phyloP scores from a whole-genome alignment of 2,888 invertebrate species.

The Spatulosminthurus flaviceps region DNA sequence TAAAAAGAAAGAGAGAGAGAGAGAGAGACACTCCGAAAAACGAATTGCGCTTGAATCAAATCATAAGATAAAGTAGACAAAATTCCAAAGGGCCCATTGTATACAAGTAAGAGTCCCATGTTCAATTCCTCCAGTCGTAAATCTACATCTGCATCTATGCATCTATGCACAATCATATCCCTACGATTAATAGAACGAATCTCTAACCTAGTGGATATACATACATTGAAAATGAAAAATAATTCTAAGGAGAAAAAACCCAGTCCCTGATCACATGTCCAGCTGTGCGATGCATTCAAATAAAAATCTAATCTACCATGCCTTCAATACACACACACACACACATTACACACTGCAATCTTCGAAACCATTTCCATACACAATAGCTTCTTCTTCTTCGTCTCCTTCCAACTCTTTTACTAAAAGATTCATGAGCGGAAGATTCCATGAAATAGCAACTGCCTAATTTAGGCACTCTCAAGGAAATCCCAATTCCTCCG shows the following conservation, averaged over 20 bases:
- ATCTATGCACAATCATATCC: background rate
- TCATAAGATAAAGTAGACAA: slow-evolving; percentile 40
- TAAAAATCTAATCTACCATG: slow-evolving; percentile 52
- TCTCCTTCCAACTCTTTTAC: slow-evolving; percentile 21
- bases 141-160: no score
- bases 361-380: slow-evolving; percentile 11
- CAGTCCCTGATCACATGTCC: slow-evolving; percentile 59
- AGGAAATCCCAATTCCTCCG: background rate
- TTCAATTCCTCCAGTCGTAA: slow-evolving; percentile 3
- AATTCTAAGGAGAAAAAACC: slow-evolving; percentile 35
- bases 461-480: background rate
- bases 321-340: slow-evolving; percentile 29
- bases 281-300: slow-evolving; percentile 61
- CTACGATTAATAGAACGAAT: slow-evolving; percentile 37
- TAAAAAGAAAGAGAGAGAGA: no score
- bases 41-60: slow-evolving; percentile 40
- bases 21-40: background rate
- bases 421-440: background rate
- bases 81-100: slow-evolving; percentile 37
- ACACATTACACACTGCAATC: slow-evolving; percentile 20
- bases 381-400: background rate
- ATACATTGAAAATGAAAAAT: slow-evolving; percentile 41
- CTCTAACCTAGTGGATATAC: no score
- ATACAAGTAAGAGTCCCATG: no score
- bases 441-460: slow-evolving; percentile 1